A percentile compares a stretch with the other conserved stretches of the same genome.
These are phyloP conservation scores for Planococcus citri DNA, from an alignment of 1,140 invertebrate species.

Conservation along the genomic window DNA sequence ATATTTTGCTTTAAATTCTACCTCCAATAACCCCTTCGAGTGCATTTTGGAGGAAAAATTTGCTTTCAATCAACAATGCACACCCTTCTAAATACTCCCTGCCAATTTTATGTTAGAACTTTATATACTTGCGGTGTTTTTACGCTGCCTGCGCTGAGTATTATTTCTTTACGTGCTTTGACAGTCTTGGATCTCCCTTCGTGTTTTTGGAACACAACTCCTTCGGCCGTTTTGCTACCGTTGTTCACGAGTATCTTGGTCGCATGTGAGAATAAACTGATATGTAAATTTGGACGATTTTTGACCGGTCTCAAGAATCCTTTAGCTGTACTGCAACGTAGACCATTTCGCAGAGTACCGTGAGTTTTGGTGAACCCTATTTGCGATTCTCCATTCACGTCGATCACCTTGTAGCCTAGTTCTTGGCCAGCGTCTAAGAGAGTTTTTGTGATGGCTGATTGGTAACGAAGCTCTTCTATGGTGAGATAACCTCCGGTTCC, in stretches of 20 bases:
- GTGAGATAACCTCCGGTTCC: conserved; percentile 50
- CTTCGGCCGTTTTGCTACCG: conserved; percentile 40
- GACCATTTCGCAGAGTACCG: conserved; percentile 41
- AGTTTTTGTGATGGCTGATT: conserved; percentile 45
- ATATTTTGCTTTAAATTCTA: too few relatives aligned
- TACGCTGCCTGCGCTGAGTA: conserved; percentile 56
- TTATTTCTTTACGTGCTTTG: conserved; percentile 48
- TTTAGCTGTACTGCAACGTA: conserved; percentile 43
- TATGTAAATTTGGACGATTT: conserved; percentile 57
- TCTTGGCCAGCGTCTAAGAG: conserved; percentile 56
- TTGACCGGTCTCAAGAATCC: conserved; percentile 72
- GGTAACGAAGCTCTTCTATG: conserved; percentile 48
- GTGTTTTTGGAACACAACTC: conserved; percentile 46
- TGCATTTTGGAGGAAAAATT: too few relatives aligned
- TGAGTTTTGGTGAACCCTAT: conserved; percentile 44
- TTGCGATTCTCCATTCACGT: conserved; percentile 62
- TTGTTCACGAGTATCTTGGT: conserved; percentile 41
- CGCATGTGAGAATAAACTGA: conserved; percentile 49
- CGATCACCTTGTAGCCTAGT: conserved; percentile 52
- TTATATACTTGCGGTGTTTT: conserved; percentile 49
- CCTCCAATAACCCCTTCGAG: too few relatives aligned
- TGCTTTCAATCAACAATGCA: too few relatives aligned
- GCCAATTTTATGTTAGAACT: neutral
- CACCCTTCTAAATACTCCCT: too few relatives aligned
- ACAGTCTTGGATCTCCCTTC: conserved; percentile 27